Evolutionary conservation across 2,113 vertebrate species (phyloP).

Genomic region (Cephalophus harveyi): DNA sequence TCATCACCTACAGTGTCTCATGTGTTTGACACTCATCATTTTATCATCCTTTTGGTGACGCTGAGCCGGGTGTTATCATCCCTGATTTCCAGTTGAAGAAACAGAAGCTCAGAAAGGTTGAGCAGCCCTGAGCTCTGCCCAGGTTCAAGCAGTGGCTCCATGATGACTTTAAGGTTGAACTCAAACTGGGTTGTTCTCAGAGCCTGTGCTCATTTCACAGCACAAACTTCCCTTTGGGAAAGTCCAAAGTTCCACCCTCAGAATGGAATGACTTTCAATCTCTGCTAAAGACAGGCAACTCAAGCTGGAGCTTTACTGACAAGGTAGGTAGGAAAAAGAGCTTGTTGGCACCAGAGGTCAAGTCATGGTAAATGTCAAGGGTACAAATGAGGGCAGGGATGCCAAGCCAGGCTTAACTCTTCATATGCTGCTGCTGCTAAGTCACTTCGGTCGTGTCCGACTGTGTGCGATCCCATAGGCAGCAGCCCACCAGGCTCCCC

Average conservation of each 20-base stretch:
- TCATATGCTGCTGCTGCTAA: neutral
- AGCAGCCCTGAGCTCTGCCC: neutral
- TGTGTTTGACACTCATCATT: neutral
- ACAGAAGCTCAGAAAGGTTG: neutral
- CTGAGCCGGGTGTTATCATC: neutral
- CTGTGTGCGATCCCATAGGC: too few relatives aligned
- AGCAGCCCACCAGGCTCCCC: too few relatives aligned
- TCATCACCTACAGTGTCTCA: neutral
- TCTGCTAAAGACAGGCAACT: neutral
- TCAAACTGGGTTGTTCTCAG: neutral
- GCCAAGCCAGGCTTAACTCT: neutral
- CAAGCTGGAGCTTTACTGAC: neutral
- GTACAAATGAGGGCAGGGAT: neutral
- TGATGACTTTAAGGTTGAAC: neutral
- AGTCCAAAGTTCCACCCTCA: neutral
- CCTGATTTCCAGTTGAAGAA: neutral
- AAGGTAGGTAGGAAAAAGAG: neutral
- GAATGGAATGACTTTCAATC: neutral
- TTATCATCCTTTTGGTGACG: neutral
- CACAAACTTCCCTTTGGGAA: neutral
- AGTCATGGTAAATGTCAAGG: neutral
- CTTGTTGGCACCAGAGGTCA: neutral
- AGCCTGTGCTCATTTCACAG: neutral
- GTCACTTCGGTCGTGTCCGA: rapidly evolving
- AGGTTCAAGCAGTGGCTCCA: neutral